These are phyloP conservation scores for Taenaris catops DNA, from an alignment of 2,888 invertebrate genomes.

Conservation along the genomic window DNA sequence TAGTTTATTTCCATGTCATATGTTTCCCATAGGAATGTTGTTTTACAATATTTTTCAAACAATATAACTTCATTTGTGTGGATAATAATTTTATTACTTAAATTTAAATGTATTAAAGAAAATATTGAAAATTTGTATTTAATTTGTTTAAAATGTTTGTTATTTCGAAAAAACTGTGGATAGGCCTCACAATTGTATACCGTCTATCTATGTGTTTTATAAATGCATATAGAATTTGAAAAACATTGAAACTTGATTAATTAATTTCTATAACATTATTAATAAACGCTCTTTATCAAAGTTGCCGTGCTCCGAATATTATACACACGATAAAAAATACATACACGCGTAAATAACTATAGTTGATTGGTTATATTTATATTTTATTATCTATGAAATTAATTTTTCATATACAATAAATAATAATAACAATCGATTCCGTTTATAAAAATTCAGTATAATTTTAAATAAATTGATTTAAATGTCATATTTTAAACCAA, in stretches of 20 bases:
- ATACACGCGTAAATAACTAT: constrained; percentile 9
- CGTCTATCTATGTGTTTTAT: too few relatives aligned
- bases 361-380: constrained; percentile 11
- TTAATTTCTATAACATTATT: neutral
- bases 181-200: too few relatives aligned
- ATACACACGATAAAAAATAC: constrained; percentile 14
- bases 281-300: constrained; percentile 1
- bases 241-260: constrained; percentile 1
- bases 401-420: constrained; percentile 16
- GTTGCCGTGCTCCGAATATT: constrained; percentile 12
- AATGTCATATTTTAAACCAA: constrained; percentile 18
- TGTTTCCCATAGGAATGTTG: constrained; percentile 24
- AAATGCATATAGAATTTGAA: neutral
- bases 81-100: too few relatives aligned
- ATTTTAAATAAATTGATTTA: constrained; percentile 26
- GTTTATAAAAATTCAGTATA: constrained; percentile 21
- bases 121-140: too few relatives aligned
- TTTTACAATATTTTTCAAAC: constrained; percentile 16
- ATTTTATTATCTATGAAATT: constrained; percentile 13
- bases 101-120: too few relatives aligned
- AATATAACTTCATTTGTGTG: neutral
- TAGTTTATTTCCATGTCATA: constrained; percentile 26
- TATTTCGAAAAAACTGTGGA: too few relatives aligned
- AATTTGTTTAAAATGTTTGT: too few relatives aligned
- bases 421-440: constrained; percentile 12